phyloP scores from a whole-genome alignment of 2,113 vertebrate species.

The Tragelaphus strepsiceros region DNA sequence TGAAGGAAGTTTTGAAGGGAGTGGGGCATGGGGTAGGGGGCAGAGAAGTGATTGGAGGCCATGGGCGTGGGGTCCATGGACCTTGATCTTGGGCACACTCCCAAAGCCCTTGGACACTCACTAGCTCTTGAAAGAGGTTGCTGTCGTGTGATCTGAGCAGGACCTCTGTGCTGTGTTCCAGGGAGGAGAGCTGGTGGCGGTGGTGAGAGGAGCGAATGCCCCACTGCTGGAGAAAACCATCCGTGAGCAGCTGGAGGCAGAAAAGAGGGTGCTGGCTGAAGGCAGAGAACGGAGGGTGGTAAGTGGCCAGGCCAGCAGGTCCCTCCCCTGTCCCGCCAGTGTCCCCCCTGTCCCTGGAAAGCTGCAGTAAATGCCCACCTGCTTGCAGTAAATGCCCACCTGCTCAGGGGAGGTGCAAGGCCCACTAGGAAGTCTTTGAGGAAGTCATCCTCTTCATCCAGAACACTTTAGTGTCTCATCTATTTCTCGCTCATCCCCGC shows the following conservation, averaged over 20 bases:
- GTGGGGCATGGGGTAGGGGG: background rate
- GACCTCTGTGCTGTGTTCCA: conserved; percentile 57
- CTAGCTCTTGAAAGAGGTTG: background rate
- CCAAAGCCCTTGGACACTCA: background rate
- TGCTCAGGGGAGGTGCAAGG: background rate
- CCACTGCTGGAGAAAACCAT: conserved; percentile 90
- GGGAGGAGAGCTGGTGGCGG: conserved; percentile 89
- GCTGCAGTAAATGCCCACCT: background rate
- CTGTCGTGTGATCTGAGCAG: background rate
- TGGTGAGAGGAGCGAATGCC: conserved; percentile 87
- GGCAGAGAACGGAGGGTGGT: conserved; percentile 82
- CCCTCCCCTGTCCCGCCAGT: rapidly evolving
- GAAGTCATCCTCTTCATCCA: background rate
- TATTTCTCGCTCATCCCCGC: background rate
- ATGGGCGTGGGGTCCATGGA: background rate
- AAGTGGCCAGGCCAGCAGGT: background rate
- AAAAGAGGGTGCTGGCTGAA: conserved; percentile 82
- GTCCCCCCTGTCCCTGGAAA: background rate
- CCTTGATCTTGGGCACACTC: background rate
- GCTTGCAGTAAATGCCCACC: background rate
- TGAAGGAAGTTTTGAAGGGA: background rate
- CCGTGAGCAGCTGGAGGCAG: conserved; percentile 85
- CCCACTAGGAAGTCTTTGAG: background rate
- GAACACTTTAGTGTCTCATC: background rate
- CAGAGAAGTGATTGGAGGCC: background rate